A percentile compares a stretch with the other conserved stretches of the same genome.
Conservation (phyloP, 2,113 vertebrate species). For the Poicephalus gulielmi region DNA sequence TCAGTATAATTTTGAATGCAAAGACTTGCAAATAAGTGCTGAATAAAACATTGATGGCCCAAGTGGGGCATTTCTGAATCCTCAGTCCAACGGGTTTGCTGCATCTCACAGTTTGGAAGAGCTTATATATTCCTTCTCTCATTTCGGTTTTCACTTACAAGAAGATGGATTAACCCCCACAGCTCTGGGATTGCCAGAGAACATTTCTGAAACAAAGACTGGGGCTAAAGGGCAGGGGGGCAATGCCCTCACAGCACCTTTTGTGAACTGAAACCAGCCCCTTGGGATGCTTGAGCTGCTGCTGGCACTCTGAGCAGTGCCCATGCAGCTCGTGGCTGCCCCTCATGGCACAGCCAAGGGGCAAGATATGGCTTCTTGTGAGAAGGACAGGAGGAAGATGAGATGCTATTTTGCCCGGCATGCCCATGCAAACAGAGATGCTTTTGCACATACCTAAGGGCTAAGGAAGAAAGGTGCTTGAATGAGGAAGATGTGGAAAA, state of each 20-base stretch:
- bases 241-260: not conserved
- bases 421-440: not conserved
- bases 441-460: not conserved
- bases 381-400: not conserved
- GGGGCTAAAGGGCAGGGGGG: not conserved
- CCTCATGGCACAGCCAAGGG: not conserved
- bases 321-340: accelerated
- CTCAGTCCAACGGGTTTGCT: not conserved
- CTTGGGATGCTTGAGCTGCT: not conserved
- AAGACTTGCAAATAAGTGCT: not conserved
- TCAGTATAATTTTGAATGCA: not conserved
- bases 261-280: not conserved
- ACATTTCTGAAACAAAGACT: not conserved
- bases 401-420: not conserved
- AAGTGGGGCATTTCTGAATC: not conserved
- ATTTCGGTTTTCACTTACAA: not conserved
- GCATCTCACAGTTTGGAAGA: not conserved
- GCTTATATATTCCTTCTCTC: not conserved
- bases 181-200: not conserved
- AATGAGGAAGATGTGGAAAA: not conserved
- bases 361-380: not conserved
- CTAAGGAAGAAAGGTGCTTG: not conserved
- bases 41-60: not conserved
- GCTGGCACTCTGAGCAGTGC: not conserved
- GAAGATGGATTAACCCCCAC: not conserved